Base-by-base conservation (phyloP, 2,797 vertebrate genomes). In the Cichlasoma orientale region DNA sequence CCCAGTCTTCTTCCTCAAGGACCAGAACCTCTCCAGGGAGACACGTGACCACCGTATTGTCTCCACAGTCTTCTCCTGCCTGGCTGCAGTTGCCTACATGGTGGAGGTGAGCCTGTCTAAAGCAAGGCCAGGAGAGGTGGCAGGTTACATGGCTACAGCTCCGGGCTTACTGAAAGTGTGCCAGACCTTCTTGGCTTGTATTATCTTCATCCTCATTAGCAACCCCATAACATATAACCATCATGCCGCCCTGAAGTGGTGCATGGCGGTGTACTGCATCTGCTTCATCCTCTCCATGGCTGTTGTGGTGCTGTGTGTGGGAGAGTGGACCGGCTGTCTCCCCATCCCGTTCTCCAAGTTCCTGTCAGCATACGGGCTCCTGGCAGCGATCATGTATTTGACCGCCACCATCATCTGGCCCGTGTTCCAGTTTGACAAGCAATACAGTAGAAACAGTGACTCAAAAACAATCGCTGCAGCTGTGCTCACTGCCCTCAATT, bases 181-280 rank as follows among this genome's bases (percentile, higher is more conserved):
- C 63, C 97, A 98, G 92, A 97, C 97, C 53, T 97, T 95, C 0
- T 91, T 97, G 75, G 97, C 97, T 52, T 96, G 96, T 2, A 5
- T 98, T 55, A 98, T 98, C 89, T 98, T 98, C 44, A 92, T 96
- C 52, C 95, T 97, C 19, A 79, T 97, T 86, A 95, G 95, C 19
- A 10, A 69, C 0, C 95, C 77, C 0, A 0, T 82, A 36, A 88
- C 61, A 0, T 97, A 97, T 10, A 16, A 94, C 1, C 0, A 0
- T 0, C 61, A 94, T 1, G 3, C 94, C 0, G 96, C 94, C 0
- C 56, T 97, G 36, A 93, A 96, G 85, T 98, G 97, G 96, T 98
- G 97, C 77, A 92, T 98, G 94, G 95, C 97, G 0, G 97, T 98
- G 3, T 98, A 97, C 78, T 96, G 96, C 91, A 96, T 98, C 91